Percentiles rank a stretch among this genome's conserved stretches.
Conservation (phyloP, 2,113 vertebrate genomes). For the Amazona vittata region DNA sequence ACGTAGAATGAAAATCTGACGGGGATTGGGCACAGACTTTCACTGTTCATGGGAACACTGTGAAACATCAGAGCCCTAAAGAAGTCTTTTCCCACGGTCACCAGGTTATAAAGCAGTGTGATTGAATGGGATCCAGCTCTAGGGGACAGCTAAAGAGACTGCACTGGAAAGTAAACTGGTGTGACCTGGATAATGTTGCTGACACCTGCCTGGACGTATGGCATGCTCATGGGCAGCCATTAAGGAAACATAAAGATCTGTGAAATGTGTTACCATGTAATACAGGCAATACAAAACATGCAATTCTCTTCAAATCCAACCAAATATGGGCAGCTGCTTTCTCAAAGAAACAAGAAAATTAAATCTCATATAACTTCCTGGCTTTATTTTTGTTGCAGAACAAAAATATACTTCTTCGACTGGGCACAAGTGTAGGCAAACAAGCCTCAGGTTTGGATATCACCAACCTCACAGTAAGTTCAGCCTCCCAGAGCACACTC, state of each 20-base stretch:
- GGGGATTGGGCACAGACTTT: neutral
- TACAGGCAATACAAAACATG: neutral
- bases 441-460: neutral
- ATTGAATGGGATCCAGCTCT: neutral
- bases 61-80: accelerated
- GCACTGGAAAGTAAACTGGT: neutral
- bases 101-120: neutral
- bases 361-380: neutral
- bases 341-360: neutral
- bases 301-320: neutral
- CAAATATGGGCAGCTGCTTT: neutral
- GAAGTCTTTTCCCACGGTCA: neutral
- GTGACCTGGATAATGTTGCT: neutral
- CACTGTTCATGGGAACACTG: neutral
- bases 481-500: neutral
- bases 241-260: neutral
- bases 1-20: accelerated
- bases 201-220: neutral
- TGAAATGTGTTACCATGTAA: neutral
- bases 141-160: neutral
- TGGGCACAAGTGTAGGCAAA: neutral
- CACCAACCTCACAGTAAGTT: neutral
- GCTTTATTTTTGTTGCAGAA: neutral
- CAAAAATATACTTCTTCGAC: neutral
- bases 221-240: neutral